Conservation (phyloP, 2,888 invertebrate genomes). For the Acronicta alni region DNA sequence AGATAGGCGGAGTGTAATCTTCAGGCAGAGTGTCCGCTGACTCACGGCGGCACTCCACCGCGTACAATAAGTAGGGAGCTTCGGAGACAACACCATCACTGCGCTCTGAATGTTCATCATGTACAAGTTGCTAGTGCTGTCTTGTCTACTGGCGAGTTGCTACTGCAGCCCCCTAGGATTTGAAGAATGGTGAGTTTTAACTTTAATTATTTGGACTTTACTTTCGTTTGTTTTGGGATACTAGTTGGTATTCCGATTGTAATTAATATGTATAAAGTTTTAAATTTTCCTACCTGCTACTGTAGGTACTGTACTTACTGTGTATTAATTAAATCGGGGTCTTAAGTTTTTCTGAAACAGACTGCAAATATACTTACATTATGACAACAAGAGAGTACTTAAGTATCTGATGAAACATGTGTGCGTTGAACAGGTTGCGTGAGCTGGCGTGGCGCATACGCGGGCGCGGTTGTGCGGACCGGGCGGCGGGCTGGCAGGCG, state of each 20-base stretch:
- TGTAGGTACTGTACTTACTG: too few species aligned
- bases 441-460: neutral
- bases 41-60: slow-evolving; percentile 27
- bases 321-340: too few species aligned
- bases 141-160: slow-evolving; percentile 20
- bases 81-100: slow-evolving; percentile 5
- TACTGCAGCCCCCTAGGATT: slow-evolving; percentile 10
- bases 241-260: too few species aligned
- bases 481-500: slow-evolving; percentile 40
- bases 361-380: too few species aligned
- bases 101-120: slow-evolving; percentile 19
- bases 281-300: too few species aligned
- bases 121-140: slow-evolving; percentile 30
- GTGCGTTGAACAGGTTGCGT: slow-evolving; percentile 4
- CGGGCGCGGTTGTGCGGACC: slow-evolving; percentile 20
- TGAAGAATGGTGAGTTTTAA: slow-evolving; percentile 18
- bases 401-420: neutral
- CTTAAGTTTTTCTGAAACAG: too few species aligned
- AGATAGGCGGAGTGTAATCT: slow-evolving; percentile 16
- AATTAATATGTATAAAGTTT: too few species aligned
- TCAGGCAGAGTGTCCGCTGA: slow-evolving; percentile 20
- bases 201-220: too few species aligned
- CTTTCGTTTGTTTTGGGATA: too few species aligned
- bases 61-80: slow-evolving; percentile 21
- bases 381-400: too few species aligned